Conservation (phyloP, 2,888 invertebrate genomes). For the Scaptomyza reducta region DNA sequence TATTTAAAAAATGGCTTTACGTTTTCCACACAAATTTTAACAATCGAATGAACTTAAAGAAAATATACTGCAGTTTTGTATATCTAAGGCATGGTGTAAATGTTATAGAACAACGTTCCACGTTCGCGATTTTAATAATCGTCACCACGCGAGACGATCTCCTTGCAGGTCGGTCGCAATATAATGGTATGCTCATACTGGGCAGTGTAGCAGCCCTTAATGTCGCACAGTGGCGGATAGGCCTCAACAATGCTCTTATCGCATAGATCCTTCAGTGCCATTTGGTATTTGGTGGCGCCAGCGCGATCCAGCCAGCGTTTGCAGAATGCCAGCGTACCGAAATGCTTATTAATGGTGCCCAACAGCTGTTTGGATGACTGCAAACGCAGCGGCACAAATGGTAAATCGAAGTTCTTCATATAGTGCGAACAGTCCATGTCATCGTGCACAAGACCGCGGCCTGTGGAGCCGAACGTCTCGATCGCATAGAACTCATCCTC, state of each 20-base stretch:
- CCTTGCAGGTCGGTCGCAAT: slow-evolving; percentile 98
- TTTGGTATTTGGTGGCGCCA: slow-evolving; percentile 98
- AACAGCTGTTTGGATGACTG: slow-evolving; percentile 96
- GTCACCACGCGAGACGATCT: slow-evolving; percentile 97
- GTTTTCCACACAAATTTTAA: slow-evolving; percentile 42
- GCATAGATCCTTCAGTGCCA: slow-evolving; percentile 99
- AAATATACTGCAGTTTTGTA: slow-evolving; percentile 45
- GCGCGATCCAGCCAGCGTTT: slow-evolving; percentile 99
- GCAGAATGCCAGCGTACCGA: slow-evolving; percentile 99
- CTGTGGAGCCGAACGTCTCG: slow-evolving; percentile 99
- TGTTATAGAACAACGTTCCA: slow-evolving; percentile 15
- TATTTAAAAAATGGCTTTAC: slow-evolving; percentile 41
- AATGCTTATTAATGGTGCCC: slow-evolving; percentile 97
- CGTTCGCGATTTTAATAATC: slow-evolving; percentile 87
- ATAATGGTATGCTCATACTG: slow-evolving; percentile 99
- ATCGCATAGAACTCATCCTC: slow-evolving; percentile 99
- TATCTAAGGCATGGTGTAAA: slow-evolving; percentile 43
- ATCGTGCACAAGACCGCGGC: slow-evolving; percentile 96
- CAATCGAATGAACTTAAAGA: slow-evolving; percentile 63
- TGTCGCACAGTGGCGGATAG: slow-evolving; percentile 98
- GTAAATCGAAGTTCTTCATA: slow-evolving; percentile 98
- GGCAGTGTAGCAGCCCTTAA: slow-evolving; percentile 98
- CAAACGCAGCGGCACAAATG: slow-evolving; percentile 95
- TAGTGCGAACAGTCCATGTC: slow-evolving; percentile 99
- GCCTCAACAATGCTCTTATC: slow-evolving; percentile 99